phyloP scores from a whole-genome alignment of 1,140 invertebrate species.

The Eumeta japonica region DNA sequence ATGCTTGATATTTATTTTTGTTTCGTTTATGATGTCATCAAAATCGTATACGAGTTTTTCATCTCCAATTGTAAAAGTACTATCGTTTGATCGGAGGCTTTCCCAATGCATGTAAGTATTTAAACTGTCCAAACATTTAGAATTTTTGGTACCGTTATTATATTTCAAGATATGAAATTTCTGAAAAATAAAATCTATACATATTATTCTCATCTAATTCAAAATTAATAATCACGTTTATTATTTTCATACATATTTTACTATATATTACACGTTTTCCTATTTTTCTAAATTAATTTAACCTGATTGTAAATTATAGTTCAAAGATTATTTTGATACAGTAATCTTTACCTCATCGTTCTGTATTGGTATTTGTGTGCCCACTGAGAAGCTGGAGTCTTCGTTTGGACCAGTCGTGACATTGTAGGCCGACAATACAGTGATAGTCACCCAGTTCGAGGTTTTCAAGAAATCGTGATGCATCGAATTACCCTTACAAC shows the following conservation, averaged over 20 bases:
- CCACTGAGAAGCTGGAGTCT: constrained; percentile 22
- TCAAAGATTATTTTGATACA: too few relatives aligned
- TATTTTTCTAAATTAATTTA: not conserved
- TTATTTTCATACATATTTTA: too few relatives aligned
- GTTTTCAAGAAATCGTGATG: constrained; percentile 28
- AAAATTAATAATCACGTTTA: too few relatives aligned
- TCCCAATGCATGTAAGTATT: constrained; percentile 37
- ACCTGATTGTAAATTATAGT: too few relatives aligned
- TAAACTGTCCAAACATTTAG: constrained; percentile 17
- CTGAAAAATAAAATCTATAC: constrained; percentile 14
- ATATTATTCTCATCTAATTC: too few relatives aligned
- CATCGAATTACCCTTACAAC: constrained; percentile 17
- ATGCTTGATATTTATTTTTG: constrained; percentile 25
- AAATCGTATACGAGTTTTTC: constrained; percentile 21
- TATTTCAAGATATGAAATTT: constrained; percentile 17
- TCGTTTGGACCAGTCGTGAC: constrained; percentile 23
- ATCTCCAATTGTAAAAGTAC: constrained; percentile 22
- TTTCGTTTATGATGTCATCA: constrained; percentile 24
- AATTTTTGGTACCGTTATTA: constrained; percentile 19
- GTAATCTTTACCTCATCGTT: constrained; percentile 24
- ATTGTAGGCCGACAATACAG: constrained; percentile 33
- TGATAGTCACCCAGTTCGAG: constrained; percentile 33
- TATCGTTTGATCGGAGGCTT: constrained; percentile 17
- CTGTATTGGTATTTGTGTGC: constrained; percentile 24
- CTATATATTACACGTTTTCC: too few relatives aligned